Conservation (phyloP, 2,888 invertebrate genomes). For the Listrodromus nycthemerus region DNA sequence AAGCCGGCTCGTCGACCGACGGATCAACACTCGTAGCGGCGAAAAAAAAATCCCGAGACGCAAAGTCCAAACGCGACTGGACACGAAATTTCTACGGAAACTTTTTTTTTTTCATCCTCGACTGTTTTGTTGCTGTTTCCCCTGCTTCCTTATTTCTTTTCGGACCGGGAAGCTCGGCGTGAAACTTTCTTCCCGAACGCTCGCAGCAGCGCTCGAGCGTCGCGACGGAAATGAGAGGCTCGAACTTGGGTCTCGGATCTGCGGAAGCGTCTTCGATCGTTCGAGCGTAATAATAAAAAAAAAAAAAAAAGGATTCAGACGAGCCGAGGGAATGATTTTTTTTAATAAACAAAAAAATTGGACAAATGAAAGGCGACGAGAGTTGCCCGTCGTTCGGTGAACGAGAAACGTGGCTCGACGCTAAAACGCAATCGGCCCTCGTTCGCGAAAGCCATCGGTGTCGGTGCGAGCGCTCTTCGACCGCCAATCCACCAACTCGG, state of each 20-base stretch:
- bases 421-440: constrained; percentile 32
- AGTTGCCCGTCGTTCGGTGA: constrained; percentile 58
- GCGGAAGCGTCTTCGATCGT: constrained; percentile 2
- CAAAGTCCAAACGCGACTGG: neutral
- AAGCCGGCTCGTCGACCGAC: neutral
- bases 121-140: neutral
- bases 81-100: neutral
- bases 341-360: constrained; percentile 10
- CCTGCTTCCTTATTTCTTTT: neutral
- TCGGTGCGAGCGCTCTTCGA: neutral
- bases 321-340: neutral
- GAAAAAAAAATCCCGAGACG: neutral
- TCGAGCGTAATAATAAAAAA: neutral
- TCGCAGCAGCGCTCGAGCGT: neutral
- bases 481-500: neutral
- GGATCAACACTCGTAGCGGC: neutral
- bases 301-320: neutral
- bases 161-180: neutral
- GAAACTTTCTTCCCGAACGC: neutral
- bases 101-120: neutral
- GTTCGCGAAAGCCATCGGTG: constrained; percentile 28
- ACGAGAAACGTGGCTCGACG: constrained; percentile 50
- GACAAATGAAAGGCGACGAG: constrained; percentile 59
- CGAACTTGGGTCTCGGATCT: neutral
- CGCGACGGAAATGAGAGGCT: constrained; percentile 2